Percentiles rank a stretch among this genome's conserved stretches.
phyloP scores from a whole-genome alignment of 2,113 vertebrate species.

The Craseonycteris thonglongyai region DNA sequence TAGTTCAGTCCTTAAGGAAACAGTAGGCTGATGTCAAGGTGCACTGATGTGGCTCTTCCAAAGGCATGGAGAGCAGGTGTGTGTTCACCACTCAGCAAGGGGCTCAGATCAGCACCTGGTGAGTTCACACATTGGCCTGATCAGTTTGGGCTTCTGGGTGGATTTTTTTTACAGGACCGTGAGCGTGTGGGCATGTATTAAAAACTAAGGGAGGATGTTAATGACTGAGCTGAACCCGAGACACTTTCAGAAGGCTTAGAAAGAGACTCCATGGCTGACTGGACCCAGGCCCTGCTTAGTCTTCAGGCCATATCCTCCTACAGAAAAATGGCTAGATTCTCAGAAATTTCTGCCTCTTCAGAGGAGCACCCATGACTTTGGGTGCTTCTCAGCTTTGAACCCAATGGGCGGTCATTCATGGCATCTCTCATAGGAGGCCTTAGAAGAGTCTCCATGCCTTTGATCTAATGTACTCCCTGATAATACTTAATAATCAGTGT shows the following conservation, averaged over 20 bases:
- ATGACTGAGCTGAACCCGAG: not conserved
- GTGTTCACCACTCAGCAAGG: not conserved
- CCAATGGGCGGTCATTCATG: not conserved
- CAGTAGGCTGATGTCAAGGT: not conserved
- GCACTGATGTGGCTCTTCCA: not conserved
- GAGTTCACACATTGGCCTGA: fast-evolving
- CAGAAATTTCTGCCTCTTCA: not conserved
- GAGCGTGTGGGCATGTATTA: not conserved
- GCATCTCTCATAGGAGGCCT: not conserved
- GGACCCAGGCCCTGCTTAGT: not conserved
- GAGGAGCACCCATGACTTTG: not conserved
- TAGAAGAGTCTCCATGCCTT: not conserved
- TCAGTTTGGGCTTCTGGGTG: not conserved
- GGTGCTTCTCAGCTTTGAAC: not conserved
- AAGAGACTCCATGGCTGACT: not conserved
- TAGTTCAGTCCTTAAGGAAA: not conserved
- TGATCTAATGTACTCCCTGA: not conserved
- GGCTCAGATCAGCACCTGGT: not conserved
- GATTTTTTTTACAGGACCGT: not conserved
- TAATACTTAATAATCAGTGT: not conserved
- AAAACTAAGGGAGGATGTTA: not conserved
- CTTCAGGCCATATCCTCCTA: not conserved
- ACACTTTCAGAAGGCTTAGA: not conserved
- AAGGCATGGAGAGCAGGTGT: fast-evolving
- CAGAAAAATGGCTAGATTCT: not conserved